Evolutionary conservation across 2,888 invertebrate species (phyloP).

Genomic region (Amblyjoppa proteus): DNA sequence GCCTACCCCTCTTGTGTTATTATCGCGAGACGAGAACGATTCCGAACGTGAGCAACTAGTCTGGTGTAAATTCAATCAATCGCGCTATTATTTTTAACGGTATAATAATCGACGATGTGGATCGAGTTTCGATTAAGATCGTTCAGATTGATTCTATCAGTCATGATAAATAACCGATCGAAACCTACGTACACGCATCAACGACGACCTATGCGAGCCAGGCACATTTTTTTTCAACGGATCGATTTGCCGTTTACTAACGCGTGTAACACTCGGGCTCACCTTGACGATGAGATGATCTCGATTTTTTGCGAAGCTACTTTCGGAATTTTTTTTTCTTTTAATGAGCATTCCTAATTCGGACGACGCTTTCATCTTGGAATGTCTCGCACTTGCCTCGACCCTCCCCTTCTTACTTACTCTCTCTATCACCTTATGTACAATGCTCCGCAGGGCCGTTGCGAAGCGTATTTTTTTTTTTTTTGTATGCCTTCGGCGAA

Average conservation of each 20-base stretch:
- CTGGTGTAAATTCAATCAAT: slow-evolving; percentile 43
- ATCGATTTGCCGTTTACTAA: slow-evolving; percentile 24
- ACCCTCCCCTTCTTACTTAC: slow-evolving; percentile 7
- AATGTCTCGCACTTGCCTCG: slow-evolving; percentile 43
- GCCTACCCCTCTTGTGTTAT: neutral
- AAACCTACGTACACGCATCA: slow-evolving; percentile 11
- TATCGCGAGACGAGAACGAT: slow-evolving; percentile 55
- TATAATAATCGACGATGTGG: slow-evolving; percentile 22
- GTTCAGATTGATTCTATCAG: slow-evolving; percentile 6
- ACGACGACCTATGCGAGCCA: slow-evolving; percentile 53
- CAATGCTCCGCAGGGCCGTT: slow-evolving; percentile 45
- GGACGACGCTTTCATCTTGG: slow-evolving; percentile 28
- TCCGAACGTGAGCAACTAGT: slow-evolving; percentile 68
- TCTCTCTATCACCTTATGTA: slow-evolving; percentile 51
- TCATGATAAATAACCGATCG: neutral
- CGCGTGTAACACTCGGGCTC: slow-evolving; percentile 17
- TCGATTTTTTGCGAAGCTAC: slow-evolving; percentile 9
- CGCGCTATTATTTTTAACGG: slow-evolving; percentile 16
- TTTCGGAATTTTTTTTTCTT: slow-evolving; percentile 25
- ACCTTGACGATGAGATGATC: slow-evolving; percentile 14
- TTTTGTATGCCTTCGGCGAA: slow-evolving; percentile 40
- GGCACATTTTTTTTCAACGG: slow-evolving; percentile 52
- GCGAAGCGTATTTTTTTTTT: slow-evolving; percentile 32
- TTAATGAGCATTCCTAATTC: slow-evolving; percentile 33
- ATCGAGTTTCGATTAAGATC: slow-evolving; percentile 22